Conservation (phyloP, 23 tunicate genomes). For the Trididemnum clinides region DNA sequence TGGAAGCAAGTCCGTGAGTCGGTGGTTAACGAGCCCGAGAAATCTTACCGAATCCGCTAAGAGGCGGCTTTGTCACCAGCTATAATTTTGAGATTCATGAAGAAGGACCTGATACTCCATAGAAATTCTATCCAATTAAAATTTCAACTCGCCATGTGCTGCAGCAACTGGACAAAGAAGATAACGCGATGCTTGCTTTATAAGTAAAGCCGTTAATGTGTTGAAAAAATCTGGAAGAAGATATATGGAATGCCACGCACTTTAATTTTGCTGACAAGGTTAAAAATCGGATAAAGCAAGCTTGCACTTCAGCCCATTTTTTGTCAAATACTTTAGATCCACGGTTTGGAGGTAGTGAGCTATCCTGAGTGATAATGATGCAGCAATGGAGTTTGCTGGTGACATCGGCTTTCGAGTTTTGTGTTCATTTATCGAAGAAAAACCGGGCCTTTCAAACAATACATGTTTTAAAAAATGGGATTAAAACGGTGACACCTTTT, state of each 20-base stretch:
- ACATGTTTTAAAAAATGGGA: background rate
- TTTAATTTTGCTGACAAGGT: background rate
- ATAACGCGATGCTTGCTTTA: background rate
- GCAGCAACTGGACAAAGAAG: no score
- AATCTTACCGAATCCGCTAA: no score
- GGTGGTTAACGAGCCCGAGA: no score
- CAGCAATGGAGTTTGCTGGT: background rate
- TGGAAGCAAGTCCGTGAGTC: no score
- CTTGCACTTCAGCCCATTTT: conserved; percentile 11
- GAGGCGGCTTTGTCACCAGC: no score
- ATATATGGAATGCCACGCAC: background rate
- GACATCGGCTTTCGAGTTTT: background rate
- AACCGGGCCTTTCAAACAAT: background rate
- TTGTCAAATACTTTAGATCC: background rate
- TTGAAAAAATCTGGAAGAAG: background rate
- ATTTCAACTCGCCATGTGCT: no score
- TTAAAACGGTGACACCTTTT: no score
- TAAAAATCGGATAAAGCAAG: background rate
- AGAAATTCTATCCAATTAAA: no score
- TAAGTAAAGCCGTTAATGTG: conserved; percentile 2
- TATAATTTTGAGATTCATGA: no score
- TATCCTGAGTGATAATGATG: background rate
- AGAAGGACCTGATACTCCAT: no score
- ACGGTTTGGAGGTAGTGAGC: background rate
- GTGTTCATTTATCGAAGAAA: background rate